A percentile compares a stretch with the other conserved stretches of the same genome.
Evolutionary conservation across 2,113 vertebrate species (phyloP).

Genomic region (Galbula dea): DNA sequence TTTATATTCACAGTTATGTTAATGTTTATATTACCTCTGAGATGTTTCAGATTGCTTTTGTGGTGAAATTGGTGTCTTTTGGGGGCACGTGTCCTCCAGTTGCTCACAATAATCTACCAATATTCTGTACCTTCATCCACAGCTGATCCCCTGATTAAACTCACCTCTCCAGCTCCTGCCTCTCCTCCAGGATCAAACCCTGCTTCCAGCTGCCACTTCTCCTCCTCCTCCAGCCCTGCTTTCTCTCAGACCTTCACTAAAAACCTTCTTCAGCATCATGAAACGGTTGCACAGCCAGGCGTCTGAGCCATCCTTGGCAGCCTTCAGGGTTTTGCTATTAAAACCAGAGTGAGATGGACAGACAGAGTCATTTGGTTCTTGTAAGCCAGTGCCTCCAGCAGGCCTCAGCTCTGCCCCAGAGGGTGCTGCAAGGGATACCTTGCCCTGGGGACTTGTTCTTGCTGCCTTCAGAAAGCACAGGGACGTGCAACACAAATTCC

Average conservation of each 20-base stretch:
- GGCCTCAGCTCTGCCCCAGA: not conserved
- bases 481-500: rapidly evolving
- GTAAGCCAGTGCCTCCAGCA: rapidly evolving
- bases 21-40: not conserved
- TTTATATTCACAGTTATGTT: not conserved
- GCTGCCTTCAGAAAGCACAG: not conserved
- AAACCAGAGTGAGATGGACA: not conserved
- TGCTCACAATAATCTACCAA: not conserved
- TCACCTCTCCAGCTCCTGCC: not conserved
- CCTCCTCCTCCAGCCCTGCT: not conserved
- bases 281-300: rapidly evolving
- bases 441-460: not conserved
- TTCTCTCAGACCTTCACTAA: not conserved
- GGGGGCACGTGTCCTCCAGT: not conserved
- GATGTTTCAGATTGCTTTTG: not conserved
- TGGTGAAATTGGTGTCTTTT: not conserved
- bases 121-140: rapidly evolving
- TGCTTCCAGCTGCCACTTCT: not conserved
- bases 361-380: not conserved
- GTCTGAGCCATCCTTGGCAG: not conserved
- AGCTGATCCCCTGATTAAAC: rapidly evolving
- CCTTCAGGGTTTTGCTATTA: not conserved
- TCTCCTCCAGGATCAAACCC: not conserved
- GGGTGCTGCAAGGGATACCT: not conserved
- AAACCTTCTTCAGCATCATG: not conserved